Conservation (phyloP, 2,797 vertebrate genomes). For the Coendou prehensilis region DNA sequence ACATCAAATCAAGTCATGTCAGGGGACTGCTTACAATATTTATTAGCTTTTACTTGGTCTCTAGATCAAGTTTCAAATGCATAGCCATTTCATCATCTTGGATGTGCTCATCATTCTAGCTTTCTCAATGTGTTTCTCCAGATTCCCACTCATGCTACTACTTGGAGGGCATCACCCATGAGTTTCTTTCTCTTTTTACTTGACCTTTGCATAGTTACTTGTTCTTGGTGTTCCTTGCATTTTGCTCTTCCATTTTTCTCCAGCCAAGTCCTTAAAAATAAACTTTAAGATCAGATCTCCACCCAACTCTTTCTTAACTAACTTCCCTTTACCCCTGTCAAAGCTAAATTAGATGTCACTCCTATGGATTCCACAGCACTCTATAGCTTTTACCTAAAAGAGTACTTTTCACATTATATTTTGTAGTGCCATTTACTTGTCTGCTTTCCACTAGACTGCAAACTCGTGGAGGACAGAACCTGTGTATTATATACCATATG, state of each 20-base stretch:
- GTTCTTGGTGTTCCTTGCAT: not conserved
- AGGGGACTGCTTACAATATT: not conserved
- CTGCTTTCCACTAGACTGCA: not conserved
- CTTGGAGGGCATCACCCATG: not conserved
- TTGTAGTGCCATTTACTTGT: not conserved
- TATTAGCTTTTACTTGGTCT: not conserved
- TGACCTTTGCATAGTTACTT: not conserved
- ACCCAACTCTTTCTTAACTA: not conserved
- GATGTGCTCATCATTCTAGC: not conserved
- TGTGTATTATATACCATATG: not conserved
- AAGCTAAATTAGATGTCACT: not conserved
- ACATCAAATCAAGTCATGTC: not conserved
- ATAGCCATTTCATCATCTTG: not conserved
- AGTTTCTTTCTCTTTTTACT: not conserved
- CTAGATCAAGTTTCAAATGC: not conserved
- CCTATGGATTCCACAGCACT: not conserved
- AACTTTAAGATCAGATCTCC: not conserved
- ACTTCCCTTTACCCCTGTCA: not conserved
- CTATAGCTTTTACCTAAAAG: slow-evolving; percentile 10
- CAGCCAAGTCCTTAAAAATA: not conserved
- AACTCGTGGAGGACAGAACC: not conserved
- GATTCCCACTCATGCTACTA: not conserved
- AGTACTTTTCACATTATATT: not conserved
- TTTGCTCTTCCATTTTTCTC: not conserved
- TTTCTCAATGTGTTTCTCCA: not conserved